A percentile compares a stretch with the other conserved stretches of the same genome.
Evolutionary conservation across 2,113 vertebrate species (phyloP).

Genomic region (Burhinus bistriatus): DNA sequence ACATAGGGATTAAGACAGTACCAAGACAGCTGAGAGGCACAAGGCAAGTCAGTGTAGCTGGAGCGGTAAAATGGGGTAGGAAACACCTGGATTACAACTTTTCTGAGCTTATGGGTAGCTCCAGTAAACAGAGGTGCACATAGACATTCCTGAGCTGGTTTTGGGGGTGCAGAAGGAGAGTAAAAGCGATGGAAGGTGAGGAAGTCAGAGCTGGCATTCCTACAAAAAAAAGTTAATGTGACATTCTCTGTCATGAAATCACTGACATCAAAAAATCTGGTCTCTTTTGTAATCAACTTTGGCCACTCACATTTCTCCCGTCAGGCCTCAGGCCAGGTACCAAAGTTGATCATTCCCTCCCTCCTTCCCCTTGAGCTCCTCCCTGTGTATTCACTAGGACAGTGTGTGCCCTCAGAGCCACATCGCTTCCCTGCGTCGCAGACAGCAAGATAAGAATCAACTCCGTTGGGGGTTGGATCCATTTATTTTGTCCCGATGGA

Average conservation of each 20-base stretch:
- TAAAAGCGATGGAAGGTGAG: not conserved
- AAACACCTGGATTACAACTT: not conserved
- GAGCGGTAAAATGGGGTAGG: not conserved
- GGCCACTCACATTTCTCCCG: not conserved
- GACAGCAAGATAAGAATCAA: not conserved
- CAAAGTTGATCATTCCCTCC: not conserved
- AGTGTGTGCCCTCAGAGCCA: too few relatives aligned
- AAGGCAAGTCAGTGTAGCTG: not conserved
- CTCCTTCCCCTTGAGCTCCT: not conserved
- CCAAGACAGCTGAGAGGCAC: rapidly evolving
- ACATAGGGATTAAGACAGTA: rapidly evolving
- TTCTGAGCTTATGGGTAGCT: not conserved
- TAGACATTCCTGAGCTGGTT: not conserved
- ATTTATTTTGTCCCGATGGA: not conserved
- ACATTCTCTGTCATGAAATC: not conserved
- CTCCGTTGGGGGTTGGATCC: not conserved
- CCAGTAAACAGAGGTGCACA: not conserved
- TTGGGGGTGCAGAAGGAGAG: not conserved
- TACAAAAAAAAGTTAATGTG: not conserved
- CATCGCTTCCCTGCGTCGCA: rapidly evolving
- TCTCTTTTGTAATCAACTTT: not conserved
- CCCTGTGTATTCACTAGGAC: rapidly evolving
- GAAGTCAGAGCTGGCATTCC: not conserved
- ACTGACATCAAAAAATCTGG: not conserved
- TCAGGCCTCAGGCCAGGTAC: not conserved